Evolutionary conservation across 2,888 invertebrate species (phyloP).

Genomic region (Rosalia funebris): DNA sequence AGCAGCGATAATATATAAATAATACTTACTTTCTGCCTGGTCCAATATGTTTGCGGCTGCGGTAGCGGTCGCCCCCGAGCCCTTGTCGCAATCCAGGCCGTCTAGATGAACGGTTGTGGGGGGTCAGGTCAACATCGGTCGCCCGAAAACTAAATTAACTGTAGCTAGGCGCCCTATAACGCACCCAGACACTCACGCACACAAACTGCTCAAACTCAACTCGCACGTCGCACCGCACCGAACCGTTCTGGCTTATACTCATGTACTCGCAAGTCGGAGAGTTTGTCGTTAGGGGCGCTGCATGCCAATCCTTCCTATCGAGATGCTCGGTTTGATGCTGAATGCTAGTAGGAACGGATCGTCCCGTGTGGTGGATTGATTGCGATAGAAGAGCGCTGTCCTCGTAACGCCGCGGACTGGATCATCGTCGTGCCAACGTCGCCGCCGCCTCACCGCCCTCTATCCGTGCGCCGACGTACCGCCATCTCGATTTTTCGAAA

Average conservation of each 20-base stretch:
- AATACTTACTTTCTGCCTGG: constrained; percentile 62
- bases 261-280: constrained; percentile 26
- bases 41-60: constrained; percentile 63
- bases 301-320: constrained; percentile 20
- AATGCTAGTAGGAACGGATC: constrained; percentile 2
- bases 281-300: constrained; percentile 49
- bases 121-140: constrained; percentile 65
- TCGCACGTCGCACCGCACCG: constrained; percentile 58
- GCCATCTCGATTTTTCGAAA: too few species aligned
- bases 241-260: constrained; percentile 59
- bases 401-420: too few species aligned
- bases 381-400: too few species aligned
- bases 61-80: constrained; percentile 63
- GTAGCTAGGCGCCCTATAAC: constrained; percentile 59
- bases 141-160: constrained; percentile 56
- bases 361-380: too few species aligned
- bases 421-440: too few species aligned
- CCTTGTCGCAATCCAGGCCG: constrained; percentile 60
- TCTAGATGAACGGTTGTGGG: constrained; percentile 56
- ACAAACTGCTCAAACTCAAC: constrained; percentile 56
- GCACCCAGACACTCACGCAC: constrained; percentile 63
- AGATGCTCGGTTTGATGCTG: constrained; percentile 6
- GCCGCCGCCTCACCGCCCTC: too few species aligned
- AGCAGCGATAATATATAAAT: neutral
- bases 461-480: too few species aligned